A percentile compares a stretch with the other conserved stretches of the same genome.
These are phyloP conservation scores for Pollimyrus isidori DNA, from an alignment of 2,113 vertebrate genomes.

Conservation along the genomic window DNA sequence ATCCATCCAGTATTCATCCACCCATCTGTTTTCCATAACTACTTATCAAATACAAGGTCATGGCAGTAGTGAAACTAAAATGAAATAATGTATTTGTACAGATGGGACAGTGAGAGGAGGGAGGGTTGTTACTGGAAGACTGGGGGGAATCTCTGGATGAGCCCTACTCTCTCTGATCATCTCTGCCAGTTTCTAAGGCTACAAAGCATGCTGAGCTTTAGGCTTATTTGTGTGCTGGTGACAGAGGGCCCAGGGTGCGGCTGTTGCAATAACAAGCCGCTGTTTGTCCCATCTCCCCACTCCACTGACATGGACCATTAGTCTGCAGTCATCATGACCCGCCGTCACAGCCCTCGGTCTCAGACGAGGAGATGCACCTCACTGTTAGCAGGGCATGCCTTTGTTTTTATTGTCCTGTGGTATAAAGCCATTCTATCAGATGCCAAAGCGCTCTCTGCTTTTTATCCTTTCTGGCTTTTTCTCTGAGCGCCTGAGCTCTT, in stretches of 20 bases:
- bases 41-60: not conserved
- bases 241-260: not conserved
- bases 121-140: not conserved
- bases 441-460: not conserved
- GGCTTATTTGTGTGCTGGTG: not conserved
- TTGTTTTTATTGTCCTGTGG: not conserved
- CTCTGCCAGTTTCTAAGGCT: not conserved
- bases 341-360: not conserved
- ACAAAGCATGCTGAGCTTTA: not conserved
- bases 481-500: not conserved
- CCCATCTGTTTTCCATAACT: not conserved
- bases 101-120: not conserved
- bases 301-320: not conserved
- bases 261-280: not conserved
- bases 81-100: not conserved
- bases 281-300: not conserved
- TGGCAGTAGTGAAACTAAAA: not conserved
- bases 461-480: not conserved
- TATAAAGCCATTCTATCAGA: not conserved
- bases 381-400: not conserved
- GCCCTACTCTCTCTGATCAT: not conserved
- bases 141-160: not conserved
- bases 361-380: not conserved
- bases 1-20: not conserved
- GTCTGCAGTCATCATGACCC: not conserved